Evolutionary conservation across 2,797 vertebrate species (phyloP).

Genomic region (Eutrigla gurnardus): DNA sequence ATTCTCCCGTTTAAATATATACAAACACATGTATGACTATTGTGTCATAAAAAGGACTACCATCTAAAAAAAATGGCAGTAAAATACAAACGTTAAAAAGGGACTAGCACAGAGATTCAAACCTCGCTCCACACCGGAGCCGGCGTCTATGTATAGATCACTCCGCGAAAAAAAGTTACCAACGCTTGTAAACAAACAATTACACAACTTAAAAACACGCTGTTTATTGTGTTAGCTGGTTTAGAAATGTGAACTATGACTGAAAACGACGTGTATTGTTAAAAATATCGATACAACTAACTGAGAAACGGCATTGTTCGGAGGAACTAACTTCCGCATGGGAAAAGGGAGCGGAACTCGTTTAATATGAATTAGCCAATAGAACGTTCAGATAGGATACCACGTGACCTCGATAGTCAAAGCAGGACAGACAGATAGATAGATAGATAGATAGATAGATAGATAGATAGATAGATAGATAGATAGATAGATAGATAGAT

Average conservation of each 20-base stretch:
- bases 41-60: constrained; percentile 6
- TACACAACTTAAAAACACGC: accelerated
- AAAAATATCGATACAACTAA: background rate
- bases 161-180: constrained; percentile 38
- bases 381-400: background rate
- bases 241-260: accelerated
- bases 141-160: constrained; percentile 16
- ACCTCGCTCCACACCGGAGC: constrained; percentile 61
- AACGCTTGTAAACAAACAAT: background rate
- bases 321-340: constrained; percentile 56
- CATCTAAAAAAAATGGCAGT: background rate
- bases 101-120: constrained; percentile 48
- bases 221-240: accelerated
- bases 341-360: constrained; percentile 40
- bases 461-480: background rate
- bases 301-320: background rate
- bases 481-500: background rate
- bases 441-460: background rate
- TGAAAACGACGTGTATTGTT: accelerated
- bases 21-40: background rate
- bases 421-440: background rate
- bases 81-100: background rate
- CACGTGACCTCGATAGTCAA: constrained; percentile 55
- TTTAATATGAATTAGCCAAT: constrained; percentile 84
- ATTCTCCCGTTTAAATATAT: constrained; percentile 6